These are phyloP conservation scores for Cotesia chilonis DNA, from an alignment of 1,140 invertebrate species.

Conservation along the genomic window DNA sequence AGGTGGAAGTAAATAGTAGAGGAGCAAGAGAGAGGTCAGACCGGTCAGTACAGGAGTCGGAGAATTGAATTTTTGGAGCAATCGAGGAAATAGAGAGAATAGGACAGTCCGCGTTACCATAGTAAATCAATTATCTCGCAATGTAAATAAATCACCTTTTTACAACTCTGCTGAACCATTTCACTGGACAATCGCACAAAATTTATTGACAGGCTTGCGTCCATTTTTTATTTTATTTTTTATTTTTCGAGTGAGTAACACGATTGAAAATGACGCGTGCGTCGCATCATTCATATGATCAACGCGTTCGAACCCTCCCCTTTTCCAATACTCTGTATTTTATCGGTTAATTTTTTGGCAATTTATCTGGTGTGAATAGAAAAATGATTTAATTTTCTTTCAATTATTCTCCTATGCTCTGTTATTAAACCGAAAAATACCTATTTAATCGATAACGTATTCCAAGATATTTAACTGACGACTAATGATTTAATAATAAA, in stretches of 20 bases:
- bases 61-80: constrained; percentile 4
- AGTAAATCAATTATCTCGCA: constrained; percentile 64
- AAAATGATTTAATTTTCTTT: constrained; percentile 9
- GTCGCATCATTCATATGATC: constrained; percentile 32
- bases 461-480: background rate
- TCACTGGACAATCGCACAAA: constrained; percentile 56
- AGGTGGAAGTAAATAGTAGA: background rate
- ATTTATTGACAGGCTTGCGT: constrained; percentile 62
- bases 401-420: background rate
- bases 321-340: constrained; percentile 13
- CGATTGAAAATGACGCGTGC: constrained; percentile 40
- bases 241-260: background rate
- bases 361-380: constrained; percentile 1
- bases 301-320: constrained; percentile 19
- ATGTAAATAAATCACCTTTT: constrained; percentile 65
- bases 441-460: background rate
- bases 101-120: constrained; percentile 41
- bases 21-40: background rate
- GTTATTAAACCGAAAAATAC: background rate
- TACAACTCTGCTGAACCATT: constrained; percentile 54
- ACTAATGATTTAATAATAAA: too few species aligned
- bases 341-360: constrained; percentile 19
- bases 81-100: constrained; percentile 8
- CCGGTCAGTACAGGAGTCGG: too few species aligned
- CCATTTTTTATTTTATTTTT: constrained; percentile 29